Evolutionary conservation across 2,797 vertebrate species (phyloP).

Genomic region (Melanotaenia maccullochi): DNA sequence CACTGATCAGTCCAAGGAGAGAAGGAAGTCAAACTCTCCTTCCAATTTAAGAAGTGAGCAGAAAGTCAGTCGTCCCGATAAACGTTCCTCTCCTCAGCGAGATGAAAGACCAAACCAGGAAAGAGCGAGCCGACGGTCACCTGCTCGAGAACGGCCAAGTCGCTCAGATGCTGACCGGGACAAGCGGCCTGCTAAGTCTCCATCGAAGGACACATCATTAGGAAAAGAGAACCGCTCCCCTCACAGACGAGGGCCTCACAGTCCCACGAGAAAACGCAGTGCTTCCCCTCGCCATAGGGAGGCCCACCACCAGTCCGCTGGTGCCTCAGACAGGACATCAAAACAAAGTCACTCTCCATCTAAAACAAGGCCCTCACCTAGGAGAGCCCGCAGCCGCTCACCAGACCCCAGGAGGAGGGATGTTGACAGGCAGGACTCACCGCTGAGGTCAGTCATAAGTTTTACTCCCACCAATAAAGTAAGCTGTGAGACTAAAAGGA

Average conservation of each 20-base stretch:
- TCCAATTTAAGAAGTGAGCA: constrained; percentile 86
- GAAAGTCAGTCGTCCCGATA: constrained; percentile 78
- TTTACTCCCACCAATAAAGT: background rate
- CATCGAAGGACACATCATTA: constrained; percentile 95
- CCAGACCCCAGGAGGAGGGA: constrained; percentile 91
- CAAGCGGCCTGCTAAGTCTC: constrained; percentile 93
- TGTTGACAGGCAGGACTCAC: constrained; percentile 88
- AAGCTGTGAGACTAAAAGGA: no score
- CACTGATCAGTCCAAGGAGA: constrained; percentile 88
- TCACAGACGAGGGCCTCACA: constrained; percentile 83
- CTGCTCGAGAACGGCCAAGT: constrained; percentile 83
- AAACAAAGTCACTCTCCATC: constrained; percentile 91
- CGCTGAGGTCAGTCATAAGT: constrained; percentile 86
- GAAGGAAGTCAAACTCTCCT: constrained; percentile 90
- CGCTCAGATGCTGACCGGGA: constrained; percentile 87
- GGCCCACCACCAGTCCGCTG: constrained; percentile 79
- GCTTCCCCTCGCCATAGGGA: constrained; percentile 89
- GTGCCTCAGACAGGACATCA: constrained; percentile 83
- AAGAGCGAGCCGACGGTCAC: constrained; percentile 84
- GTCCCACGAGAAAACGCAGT: constrained; percentile 88
- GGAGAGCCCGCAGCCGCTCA: constrained; percentile 90
- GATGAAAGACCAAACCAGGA: constrained; percentile 89
- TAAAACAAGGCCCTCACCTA: constrained; percentile 86
- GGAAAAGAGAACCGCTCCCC: constrained; percentile 98
- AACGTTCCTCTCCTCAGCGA: constrained; percentile 80